These are phyloP conservation scores for Capromys pilorides DNA, from an alignment of 2,797 vertebrate genomes.

Conservation along the genomic window DNA sequence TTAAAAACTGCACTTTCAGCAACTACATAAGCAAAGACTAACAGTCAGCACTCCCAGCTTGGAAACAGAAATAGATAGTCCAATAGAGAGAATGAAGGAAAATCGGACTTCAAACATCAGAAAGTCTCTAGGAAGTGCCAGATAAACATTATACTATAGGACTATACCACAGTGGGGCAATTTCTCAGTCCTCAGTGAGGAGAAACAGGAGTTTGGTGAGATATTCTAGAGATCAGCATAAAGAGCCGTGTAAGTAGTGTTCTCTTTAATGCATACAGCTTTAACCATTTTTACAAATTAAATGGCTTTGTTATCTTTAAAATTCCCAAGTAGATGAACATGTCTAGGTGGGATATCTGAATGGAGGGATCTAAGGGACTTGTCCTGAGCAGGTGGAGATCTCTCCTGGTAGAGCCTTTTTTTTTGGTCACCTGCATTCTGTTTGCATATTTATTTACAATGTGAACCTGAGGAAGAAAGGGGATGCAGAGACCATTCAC, in stretches of 20 bases:
- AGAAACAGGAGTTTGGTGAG: background rate
- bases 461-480: background rate
- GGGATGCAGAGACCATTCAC: too few relatives aligned
- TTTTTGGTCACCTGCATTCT: background rate
- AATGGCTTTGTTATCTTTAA: background rate
- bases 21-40: background rate
- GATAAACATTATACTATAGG: background rate
- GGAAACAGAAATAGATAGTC: background rate
- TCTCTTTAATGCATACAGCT: background rate
- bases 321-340: background rate
- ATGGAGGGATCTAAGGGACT: background rate
- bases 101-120: background rate
- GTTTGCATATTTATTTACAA: background rate
- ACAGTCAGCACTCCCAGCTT: background rate
- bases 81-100: background rate
- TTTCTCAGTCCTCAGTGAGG: background rate
- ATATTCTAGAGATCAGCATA: background rate
- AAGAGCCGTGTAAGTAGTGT: background rate
- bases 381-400: background rate
- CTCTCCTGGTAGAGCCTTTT: background rate
- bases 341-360: background rate
- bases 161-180: accelerated
- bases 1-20: background rate
- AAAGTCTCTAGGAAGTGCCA: background rate
- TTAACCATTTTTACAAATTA: background rate